A percentile compares a stretch with the other conserved stretches of the same genome.
phyloP scores from a whole-genome alignment of 2,113 vertebrate genomes.

The Leucosticte australis region DNA sequence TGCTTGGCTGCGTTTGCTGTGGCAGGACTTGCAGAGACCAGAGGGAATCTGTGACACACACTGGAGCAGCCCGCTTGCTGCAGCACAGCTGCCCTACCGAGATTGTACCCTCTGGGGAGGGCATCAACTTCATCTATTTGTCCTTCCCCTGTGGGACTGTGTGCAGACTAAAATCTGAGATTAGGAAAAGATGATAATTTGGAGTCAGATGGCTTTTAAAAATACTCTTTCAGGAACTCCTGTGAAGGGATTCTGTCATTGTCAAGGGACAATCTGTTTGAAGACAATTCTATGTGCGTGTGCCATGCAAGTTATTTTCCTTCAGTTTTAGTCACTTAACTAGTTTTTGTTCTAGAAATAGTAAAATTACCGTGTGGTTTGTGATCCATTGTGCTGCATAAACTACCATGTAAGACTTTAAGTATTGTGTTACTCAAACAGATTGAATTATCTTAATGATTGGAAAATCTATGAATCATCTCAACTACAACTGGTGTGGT shows the following conservation, averaged over 20 bases:
- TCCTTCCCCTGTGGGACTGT: background rate
- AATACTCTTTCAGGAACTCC: background rate
- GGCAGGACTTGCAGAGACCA: background rate
- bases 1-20: background rate
- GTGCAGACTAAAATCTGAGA: background rate
- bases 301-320: background rate
- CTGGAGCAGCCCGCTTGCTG: background rate
- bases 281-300: background rate
- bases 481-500: background rate
- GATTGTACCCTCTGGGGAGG: background rate
- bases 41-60: background rate
- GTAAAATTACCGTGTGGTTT: background rate
- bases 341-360: conserved; percentile 49
- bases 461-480: conserved; percentile 56
- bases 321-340: background rate
- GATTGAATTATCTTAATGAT: conserved; percentile 22
- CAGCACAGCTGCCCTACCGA: background rate
- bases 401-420: background rate
- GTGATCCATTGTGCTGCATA: background rate
- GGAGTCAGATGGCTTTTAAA: conserved; percentile 8
- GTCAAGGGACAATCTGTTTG: background rate
- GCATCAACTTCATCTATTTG: background rate
- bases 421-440: conserved; percentile 23
- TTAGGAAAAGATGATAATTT: background rate
- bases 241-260: background rate